Evolutionary conservation across 2,797 vertebrate genomes (phyloP), one percentile per base, ranked within the genome.

Genomic region (Enteromius radiatus): DNA sequence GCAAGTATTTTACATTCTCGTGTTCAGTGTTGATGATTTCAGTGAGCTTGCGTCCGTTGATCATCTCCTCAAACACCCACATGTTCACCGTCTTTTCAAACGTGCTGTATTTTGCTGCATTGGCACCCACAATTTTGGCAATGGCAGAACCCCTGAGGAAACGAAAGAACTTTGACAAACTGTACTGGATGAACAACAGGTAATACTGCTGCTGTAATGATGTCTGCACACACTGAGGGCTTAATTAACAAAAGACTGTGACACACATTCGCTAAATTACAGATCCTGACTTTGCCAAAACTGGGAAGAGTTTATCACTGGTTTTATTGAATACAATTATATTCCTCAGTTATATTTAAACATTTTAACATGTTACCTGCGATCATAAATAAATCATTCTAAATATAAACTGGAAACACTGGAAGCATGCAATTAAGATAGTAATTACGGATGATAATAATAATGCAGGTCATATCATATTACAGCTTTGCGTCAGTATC

Each of bases 1-100:
- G 97, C 85, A 99, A 94, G 87, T 99, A 99, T 86, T 97, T 99
- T 87, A 98, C 94, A 0, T 99, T 99, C 86, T 98, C 98, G 0
- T 99, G 98, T 83, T 99, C 96, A 0, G 91, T 95, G 93, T 99
- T 99, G 93, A 99, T 98, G 92, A 99, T 97, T 80, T 99, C 97
- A 0, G 96, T 96, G 88, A 99, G 96, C 49, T 96, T 97, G 64
- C 93, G 95, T 28, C 95, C 95, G 0, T 90, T 91, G 61, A 98
- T 89, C 49, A 90, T 95, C 93, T 99, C 98, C 89, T 99, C 96
- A 79, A 99, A 97, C 88, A 99, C 98, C 98, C 98, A 99, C 97
- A 99, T 99, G 88, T 91, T 96, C 86, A 99, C 97, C 0, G 87
- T 93, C 8, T 83, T 93, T 82, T 97, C 95, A 78, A 99, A 99